phyloP scores from a whole-genome alignment of 2,888 invertebrate genomes.

The Acanthopleura granulata region DNA sequence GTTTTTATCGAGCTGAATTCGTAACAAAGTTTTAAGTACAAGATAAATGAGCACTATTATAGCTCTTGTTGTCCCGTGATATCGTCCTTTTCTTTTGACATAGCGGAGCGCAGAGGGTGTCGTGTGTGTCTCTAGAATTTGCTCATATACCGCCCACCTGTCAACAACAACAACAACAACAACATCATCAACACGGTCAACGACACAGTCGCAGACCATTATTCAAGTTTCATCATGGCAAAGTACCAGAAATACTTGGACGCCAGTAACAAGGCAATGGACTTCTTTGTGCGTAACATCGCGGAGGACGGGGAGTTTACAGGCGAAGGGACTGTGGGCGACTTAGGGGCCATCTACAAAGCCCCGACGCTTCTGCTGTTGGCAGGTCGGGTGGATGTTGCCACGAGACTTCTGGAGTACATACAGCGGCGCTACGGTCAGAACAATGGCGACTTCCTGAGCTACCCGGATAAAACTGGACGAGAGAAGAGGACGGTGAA shows the following conservation, averaged over 20 bases:
- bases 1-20: too few relatives aligned
- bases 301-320: background rate
- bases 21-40: too few relatives aligned
- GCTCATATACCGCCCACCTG: too few relatives aligned
- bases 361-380: background rate
- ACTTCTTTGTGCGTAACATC: slow-evolving; percentile 11
- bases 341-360: slow-evolving; percentile 1
- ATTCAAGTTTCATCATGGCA: background rate
- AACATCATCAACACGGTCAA: too few relatives aligned
- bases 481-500: slow-evolving; percentile 22
- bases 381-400: background rate
- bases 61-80: too few relatives aligned
- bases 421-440: slow-evolving; percentile 9
- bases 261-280: background rate
- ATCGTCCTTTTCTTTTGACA: too few relatives aligned
- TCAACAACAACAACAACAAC: too few relatives aligned
- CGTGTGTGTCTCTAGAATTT: too few relatives aligned
- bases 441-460: slow-evolving; percentile 23
- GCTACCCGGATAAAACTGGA: slow-evolving; percentile 18
- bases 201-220: too few relatives aligned
- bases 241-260: slow-evolving; percentile 12
- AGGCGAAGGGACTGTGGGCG: background rate
- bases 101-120: too few relatives aligned
- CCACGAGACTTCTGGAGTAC: background rate
- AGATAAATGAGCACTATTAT: too few relatives aligned